Evolutionary conservation across 2,797 vertebrate species (phyloP), one percentile per base, ranked within the genome.

Genomic region (Alcedo atthis): DNA sequence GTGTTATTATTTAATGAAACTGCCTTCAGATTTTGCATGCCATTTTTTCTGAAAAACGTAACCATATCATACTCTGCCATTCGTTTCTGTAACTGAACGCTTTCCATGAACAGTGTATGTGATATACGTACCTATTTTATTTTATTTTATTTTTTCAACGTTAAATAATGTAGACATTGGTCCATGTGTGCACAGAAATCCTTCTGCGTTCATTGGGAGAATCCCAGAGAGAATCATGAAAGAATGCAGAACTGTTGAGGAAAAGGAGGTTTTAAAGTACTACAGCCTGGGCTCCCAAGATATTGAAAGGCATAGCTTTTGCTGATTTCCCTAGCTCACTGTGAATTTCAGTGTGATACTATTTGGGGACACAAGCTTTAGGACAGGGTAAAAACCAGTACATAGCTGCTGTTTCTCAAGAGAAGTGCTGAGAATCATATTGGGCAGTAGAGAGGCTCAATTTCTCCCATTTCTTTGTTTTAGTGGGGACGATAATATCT

Each of bases 1-100:
- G 16, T 89, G 58, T 32, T 95, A 92, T 73, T 83, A 55, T 94
- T 93, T 89, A 75, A 68, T 82, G 62, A 92, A 95, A 61, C 54
- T 55, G 67, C n/a, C 35, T 81, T 83, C 30, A 40, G 15, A 16
- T 85, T 83, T 88, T 85, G 26, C 71, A 45, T 85, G 37, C 64
- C 21, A 17, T 78, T 90, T 85, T 26, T 93, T 87, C 30, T 11
- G 33, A 54, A 75, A 92, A 88, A 64, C 9, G 4, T 59, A 57
- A 76, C 35, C 4, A 2, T 75, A 7, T 58, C 54, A 20, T 71
- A 64, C 32, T 19, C n/a, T 51, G 10, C 68, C 32, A 74, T 21
- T 85, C 4, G n/a, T 74, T 81, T 85, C 62, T 30, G 9, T 58
- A 67, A 70, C 13, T 3, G 16, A 81, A 69, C 13, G 57, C 18